These are phyloP conservation scores for Hoplodrina ambigua DNA, from an alignment of 2,888 invertebrate genomes.

Conservation along the genomic window DNA sequence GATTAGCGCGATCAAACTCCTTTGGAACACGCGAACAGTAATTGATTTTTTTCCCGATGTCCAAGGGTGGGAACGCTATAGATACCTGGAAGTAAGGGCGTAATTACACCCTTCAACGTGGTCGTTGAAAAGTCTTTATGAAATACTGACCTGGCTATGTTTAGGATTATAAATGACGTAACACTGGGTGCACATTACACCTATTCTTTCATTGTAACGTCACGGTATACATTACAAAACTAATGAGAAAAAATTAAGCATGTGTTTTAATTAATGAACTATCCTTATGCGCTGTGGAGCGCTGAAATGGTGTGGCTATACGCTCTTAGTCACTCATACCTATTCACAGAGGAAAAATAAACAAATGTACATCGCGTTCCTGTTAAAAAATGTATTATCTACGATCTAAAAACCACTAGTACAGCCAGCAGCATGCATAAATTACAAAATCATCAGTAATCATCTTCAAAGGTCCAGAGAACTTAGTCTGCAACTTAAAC, in stretches of 20 bases:
- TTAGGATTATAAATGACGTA: constrained; percentile 54
- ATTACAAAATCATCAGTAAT: too few relatives aligned
- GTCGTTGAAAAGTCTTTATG: constrained; percentile 47
- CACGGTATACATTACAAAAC: constrained; percentile 7
- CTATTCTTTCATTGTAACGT: constrained; percentile 31
- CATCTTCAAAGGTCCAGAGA: background rate
- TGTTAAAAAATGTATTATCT: constrained; percentile 10
- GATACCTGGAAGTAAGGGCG: constrained; percentile 54
- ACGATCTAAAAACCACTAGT: background rate
- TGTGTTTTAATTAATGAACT: constrained; percentile 12
- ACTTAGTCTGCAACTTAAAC: background rate
- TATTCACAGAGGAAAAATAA: background rate
- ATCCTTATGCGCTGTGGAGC: background rate
- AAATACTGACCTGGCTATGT: constrained; percentile 33
- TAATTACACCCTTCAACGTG: constrained; percentile 54
- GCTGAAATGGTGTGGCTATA: background rate
- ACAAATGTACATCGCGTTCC: background rate
- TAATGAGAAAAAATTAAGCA: constrained; percentile 8
- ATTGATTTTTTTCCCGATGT: constrained; percentile 71
- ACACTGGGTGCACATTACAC: constrained; percentile 49
- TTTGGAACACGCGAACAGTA: constrained; percentile 73
- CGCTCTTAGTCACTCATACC: background rate
- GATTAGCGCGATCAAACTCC: constrained; percentile 77
- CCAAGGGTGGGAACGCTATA: constrained; percentile 65
- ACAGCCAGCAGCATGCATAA: too few relatives aligned